Percentiles rank a stretch among this genome's conserved stretches.
These are phyloP conservation scores for Drosophila mimica DNA, from an alignment of 2,888 invertebrate genomes.

Conservation along the genomic window DNA sequence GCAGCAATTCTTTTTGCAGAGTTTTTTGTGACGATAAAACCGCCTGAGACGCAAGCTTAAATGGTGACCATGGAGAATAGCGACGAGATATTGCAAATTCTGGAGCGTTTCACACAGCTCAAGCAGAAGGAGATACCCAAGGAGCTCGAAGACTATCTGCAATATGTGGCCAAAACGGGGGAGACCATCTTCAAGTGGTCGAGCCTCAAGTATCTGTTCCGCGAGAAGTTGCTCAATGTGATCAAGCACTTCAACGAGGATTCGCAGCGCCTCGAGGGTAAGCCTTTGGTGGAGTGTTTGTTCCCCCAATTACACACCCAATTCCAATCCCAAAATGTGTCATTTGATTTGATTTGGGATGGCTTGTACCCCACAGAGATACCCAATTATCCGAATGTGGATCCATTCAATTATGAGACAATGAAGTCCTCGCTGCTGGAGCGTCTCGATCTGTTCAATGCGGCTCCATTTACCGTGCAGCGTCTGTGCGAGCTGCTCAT, in stretches of 20 bases:
- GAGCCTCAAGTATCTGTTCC: slow-evolving; percentile 93
- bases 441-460: slow-evolving; percentile 92
- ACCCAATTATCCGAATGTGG: slow-evolving; percentile 95
- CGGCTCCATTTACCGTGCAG: slow-evolving; percentile 98
- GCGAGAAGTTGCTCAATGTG: slow-evolving; percentile 93
- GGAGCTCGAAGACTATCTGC: slow-evolving; percentile 94
- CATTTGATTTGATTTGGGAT: neutral
- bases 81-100: slow-evolving; percentile 92
- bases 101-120: slow-evolving; percentile 93
- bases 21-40: slow-evolving; percentile 26
- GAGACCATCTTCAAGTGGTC: slow-evolving; percentile 97
- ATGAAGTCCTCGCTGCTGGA: slow-evolving; percentile 94
- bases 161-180: slow-evolving; percentile 95
- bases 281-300: slow-evolving; percentile 32
- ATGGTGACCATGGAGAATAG: slow-evolving; percentile 90
- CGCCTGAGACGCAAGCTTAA: slow-evolving; percentile 32
- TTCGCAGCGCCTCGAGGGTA: slow-evolving; percentile 87
- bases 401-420: slow-evolving; percentile 94
- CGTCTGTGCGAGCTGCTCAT: slow-evolving; percentile 97
- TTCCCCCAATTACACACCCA: neutral
- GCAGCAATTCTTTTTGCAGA: slow-evolving; percentile 33
- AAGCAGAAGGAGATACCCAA: slow-evolving; percentile 93
- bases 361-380: slow-evolving; percentile 86
- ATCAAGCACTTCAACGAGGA: slow-evolving; percentile 95
- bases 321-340: neutral